phyloP scores from a whole-genome alignment of 2,888 invertebrate species.

The Patella ulyssiponensis region DNA sequence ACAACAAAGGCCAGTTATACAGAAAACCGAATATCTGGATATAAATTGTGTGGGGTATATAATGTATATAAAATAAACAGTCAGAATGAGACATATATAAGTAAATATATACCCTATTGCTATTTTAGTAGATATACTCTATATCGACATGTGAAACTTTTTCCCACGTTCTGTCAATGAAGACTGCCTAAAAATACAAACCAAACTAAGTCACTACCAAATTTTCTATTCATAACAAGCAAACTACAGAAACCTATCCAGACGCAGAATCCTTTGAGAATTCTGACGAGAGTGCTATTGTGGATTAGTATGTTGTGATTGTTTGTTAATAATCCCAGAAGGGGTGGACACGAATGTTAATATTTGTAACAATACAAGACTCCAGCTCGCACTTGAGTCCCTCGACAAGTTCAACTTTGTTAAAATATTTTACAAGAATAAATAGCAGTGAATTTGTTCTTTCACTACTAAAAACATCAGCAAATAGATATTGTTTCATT shows the following conservation, averaged over 20 bases:
- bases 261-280: too few relatives aligned
- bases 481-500: conserved; percentile 8
- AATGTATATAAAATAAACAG: neutral
- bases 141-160: too few relatives aligned
- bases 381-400: neutral
- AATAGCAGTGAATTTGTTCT: neutral
- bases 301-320: conserved; percentile 3
- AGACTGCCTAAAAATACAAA: neutral
- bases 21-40: neutral
- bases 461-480: conserved; percentile 7
- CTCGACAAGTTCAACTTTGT: neutral
- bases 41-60: neutral
- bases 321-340: conserved; percentile 6
- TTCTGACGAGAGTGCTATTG: too few relatives aligned
- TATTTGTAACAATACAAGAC: neutral
- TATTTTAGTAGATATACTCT: conserved; percentile 6
- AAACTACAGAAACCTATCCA: too few relatives aligned
- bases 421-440: neutral
- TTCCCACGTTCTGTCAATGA: conserved; percentile 9
- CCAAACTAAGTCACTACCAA: too few relatives aligned
- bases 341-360: conserved; percentile 10
- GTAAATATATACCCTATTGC: neutral
- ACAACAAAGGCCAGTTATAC: neutral
- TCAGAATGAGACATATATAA: neutral
- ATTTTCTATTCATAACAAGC: too few relatives aligned